Evolutionary conservation across 1,140 invertebrate genomes (phyloP).

Genomic region (Drosophila leontia): DNA sequence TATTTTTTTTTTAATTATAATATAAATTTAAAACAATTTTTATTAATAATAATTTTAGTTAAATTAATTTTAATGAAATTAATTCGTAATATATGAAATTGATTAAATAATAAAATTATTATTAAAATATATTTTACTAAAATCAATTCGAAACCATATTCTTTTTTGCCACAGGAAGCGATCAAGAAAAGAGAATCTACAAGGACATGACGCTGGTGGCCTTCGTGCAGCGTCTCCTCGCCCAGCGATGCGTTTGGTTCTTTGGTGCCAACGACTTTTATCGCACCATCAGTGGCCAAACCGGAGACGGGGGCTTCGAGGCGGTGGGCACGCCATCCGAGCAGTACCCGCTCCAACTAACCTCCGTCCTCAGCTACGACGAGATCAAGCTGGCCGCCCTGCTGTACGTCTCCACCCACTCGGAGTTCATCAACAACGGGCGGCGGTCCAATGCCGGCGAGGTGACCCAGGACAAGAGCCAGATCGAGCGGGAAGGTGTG

Average conservation of each 20-base stretch:
- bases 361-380: conserved; percentile 72
- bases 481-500: conserved; percentile 73
- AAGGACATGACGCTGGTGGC: conserved; percentile 34
- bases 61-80: too few species aligned
- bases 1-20: too few species aligned
- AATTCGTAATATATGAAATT: too few species aligned
- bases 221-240: conserved; percentile 69
- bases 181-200: conserved; percentile 44
- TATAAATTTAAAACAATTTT: too few species aligned
- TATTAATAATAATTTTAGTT: too few species aligned
- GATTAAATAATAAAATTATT: too few species aligned
- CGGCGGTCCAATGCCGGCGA: conserved; percentile 86
- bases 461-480: conserved; percentile 63
- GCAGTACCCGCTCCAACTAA: conserved; percentile 39
- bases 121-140: too few species aligned
- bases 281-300: conserved; percentile 32
- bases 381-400: conserved; percentile 86
- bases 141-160: too few species aligned
- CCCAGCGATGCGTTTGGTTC: conserved; percentile 69
- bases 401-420: conserved; percentile 87
- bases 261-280: conserved; percentile 22
- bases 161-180: conserved; percentile 1
- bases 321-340: conserved; percentile 50
- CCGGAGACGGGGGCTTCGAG: conserved; percentile 51
- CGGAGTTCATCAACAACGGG: conserved; percentile 88